Evolutionary conservation across 2,888 invertebrate genomes (phyloP), one percentile per base, ranked within the genome.

Genomic region (Teleogryllus oceanicus): DNA sequence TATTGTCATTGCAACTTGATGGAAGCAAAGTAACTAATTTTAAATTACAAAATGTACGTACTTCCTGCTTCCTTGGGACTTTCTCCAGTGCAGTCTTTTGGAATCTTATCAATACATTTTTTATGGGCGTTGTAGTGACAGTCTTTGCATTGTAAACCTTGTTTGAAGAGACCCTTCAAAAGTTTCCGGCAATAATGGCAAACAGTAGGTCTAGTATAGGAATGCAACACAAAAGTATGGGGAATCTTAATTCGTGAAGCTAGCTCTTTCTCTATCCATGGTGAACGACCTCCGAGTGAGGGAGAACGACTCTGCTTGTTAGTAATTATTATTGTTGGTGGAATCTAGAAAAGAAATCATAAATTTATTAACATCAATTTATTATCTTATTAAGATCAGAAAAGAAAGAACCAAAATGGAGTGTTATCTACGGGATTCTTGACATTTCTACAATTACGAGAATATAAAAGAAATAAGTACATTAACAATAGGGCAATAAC

Each of bases 131-230:
- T 98, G 89, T 96, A 97, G 87, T 96, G 96, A 88, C 98, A 98
- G 89, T 98, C 99, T 87, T 94, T 94, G 88, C 99, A 99, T 88
- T 99, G 99, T 84, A 97, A 89, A 80, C 99, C 99, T 89, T 99
- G 98, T 86, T 96, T 96, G 89, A 98, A 97, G 78, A 99, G 89
- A 0, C 99, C 99, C 83, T 95, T 94, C 83, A 99, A 91, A 84
- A 99, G 91, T 88, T 97, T 97, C 88, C 97, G 96, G 90, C 99
- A 99, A 87, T 93, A 91, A 84, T 97, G 95, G 87, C 99, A 99
- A 24, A 99, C 94, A 0, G 99, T 99, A 80, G 98, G 99, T 78
- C 96, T 91, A 77, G 97, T 98, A 89, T 99, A 99, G 80, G 96
- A 94, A 89, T 99, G 99, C 83, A 99, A 92, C 85, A 96, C 94